Evolutionary conservation across 2,113 vertebrate genomes (phyloP), one percentile per base, ranked within the genome.

Genomic region (Pitta sordida): DNA sequence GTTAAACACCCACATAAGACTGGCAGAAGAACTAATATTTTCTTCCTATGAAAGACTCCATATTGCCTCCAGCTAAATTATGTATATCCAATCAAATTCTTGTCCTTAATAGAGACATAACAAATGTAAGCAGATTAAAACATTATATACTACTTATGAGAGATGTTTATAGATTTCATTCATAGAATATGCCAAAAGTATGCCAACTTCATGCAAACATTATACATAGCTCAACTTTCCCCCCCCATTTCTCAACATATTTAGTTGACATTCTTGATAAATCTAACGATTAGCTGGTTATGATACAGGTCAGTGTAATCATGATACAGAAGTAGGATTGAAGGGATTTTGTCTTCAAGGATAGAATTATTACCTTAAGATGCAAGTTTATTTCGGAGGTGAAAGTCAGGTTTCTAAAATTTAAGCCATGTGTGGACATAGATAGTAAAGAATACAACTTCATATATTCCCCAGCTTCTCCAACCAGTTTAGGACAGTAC

Each of bases 21-120:
- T 64, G 80, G 56, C 41, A 86, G 74, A 86, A 85, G 71, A 94
- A 67, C 67, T 67, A 94, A 90, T 90, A 93, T 93, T 95, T 94
- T 43, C 79, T 92, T 88, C 78, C 44, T 84, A 39, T 36, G 56
- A 80, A 91, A 70, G 59, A 29, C 14, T 85, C 17, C 3, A 3
- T 70, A n/a, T 62, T 90, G 87, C 96, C 75, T 92, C 46, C 67
- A 83, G 89, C 84, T 94, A 83, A 91, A 90, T 86, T 52, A 90
- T 85, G 67, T 91, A 77, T 80, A 91, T 80, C 84, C n/a, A 87
- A 80, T 91, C 58, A 94, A 73, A 56, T 56, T 77, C 51, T 90
- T 64, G 27, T 77, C 71, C n/a, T 43, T 89, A 51, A 65, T 27
- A 91, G 30, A 92, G 87, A 85, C 83, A 17, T 52, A 82, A 75